These are phyloP conservation scores for Eustalomyia histrio DNA, from an alignment of 2,888 invertebrate genomes.

Conservation along the genomic window DNA sequence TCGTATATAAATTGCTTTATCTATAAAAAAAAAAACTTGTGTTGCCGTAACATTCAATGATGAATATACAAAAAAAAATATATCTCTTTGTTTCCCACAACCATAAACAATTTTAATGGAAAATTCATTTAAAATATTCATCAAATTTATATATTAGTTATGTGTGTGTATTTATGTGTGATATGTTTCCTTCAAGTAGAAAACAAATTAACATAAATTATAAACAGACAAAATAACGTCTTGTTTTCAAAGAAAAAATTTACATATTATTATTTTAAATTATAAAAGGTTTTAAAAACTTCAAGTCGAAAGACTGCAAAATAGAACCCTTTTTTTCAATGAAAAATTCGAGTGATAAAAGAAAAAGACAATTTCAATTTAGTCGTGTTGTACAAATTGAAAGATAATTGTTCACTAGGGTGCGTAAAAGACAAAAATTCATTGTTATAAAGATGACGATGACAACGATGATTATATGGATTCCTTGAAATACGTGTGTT, in stretches of 20 bases:
- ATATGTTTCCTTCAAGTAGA: slow-evolving; percentile 5
- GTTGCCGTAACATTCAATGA: slow-evolving; percentile 1
- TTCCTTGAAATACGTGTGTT: neutral
- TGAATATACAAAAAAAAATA: too few relatives aligned
- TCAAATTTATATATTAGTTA: slow-evolving; percentile 20
- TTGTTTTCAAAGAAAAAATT: slow-evolving; percentile 33
- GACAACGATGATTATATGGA: slow-evolving; percentile 1
- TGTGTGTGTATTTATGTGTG: neutral
- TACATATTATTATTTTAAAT: slow-evolving; percentile 47
- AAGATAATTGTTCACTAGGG: slow-evolving; percentile 58
- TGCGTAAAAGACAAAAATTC: slow-evolving; percentile 35
- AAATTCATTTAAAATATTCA: slow-evolving; percentile 48
- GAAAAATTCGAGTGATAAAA: neutral
- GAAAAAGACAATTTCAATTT: slow-evolving; percentile 23
- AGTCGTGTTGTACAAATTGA: slow-evolving; percentile 58
- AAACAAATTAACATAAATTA: slow-evolving; percentile 63
- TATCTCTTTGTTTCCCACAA: neutral
- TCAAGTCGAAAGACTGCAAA: neutral
- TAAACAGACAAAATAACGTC: slow-evolving; percentile 31
- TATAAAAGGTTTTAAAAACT: slow-evolving; percentile 23
- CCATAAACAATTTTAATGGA: slow-evolving; percentile 12
- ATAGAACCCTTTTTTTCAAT: slow-evolving; percentile 33
- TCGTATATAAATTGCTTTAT: too few relatives aligned
- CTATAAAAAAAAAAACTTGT: neutral
- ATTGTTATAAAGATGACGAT: slow-evolving; percentile 14